Evolutionary conservation across 2,113 vertebrate genomes (phyloP).

Genomic region (Callipepla squamata): DNA sequence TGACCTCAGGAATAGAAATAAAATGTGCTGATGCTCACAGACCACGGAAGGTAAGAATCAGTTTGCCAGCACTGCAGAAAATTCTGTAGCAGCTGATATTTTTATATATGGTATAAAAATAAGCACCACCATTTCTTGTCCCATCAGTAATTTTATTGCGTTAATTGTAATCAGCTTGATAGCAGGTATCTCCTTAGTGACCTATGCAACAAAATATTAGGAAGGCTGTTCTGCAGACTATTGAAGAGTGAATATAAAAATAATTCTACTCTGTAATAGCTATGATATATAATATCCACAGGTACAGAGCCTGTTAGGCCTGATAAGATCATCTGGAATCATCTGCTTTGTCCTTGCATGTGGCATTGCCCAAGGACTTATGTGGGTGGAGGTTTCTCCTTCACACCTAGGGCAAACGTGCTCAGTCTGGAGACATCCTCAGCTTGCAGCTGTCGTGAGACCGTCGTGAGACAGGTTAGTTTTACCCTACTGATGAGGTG

Average conservation of each 20-base stretch:
- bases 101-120: conserved; percentile 46
- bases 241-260: conserved; percentile 21
- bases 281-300: background rate
- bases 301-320: background rate
- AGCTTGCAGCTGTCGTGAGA: accelerated
- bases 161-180: conserved; percentile 33
- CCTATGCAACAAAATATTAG: conserved; percentile 22
- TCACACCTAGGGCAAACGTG: background rate
- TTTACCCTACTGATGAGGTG: no score
- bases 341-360: background rate
- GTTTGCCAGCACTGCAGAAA: conserved; percentile 20
- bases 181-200: conserved; percentile 34
- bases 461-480: no score
- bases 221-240: background rate
- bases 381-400: background rate
- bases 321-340: background rate
- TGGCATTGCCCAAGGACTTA: accelerated
- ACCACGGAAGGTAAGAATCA: conserved; percentile 4
- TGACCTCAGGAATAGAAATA: conserved; percentile 9
- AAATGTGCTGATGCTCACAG: conserved; percentile 35
- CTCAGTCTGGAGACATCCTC: background rate
- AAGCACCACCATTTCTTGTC: background rate
- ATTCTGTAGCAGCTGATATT: conserved; percentile 30
- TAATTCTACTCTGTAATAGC: background rate
- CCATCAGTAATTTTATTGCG: conserved; percentile 47